These are phyloP conservation scores for Colaptes auratus DNA, from an alignment of 2,113 vertebrate species.

Conservation along the genomic window DNA sequence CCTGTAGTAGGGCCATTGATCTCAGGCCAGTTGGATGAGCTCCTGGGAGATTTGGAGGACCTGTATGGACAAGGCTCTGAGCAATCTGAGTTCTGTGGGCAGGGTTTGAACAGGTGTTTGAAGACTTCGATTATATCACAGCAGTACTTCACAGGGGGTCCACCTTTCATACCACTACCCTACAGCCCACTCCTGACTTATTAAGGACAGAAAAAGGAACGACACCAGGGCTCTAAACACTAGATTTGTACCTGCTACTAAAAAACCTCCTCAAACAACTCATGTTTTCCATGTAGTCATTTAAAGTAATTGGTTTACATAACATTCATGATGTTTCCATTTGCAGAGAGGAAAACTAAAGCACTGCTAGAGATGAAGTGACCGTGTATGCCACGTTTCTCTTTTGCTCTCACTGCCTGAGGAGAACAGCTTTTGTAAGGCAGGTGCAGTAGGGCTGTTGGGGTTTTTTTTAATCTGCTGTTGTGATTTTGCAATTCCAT, in stretches of 20 bases:
- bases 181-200: neutral
- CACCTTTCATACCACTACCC: neutral
- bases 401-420: neutral
- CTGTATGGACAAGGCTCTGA: neutral
- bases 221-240: neutral
- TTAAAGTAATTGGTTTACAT: neutral
- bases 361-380: neutral
- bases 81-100: neutral
- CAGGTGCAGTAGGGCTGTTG: neutral
- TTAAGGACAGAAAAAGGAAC: neutral
- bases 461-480: neutral
- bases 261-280: rapidly evolving
- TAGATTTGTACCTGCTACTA: neutral
- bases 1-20: neutral
- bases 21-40: neutral
- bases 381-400: neutral
- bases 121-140: neutral
- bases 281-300: neutral
- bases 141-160: rapidly evolving
- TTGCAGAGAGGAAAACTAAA: neutral
- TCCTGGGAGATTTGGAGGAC: neutral
- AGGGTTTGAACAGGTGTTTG: neutral
- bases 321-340: neutral
- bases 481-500: neutral
- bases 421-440: neutral